These are phyloP conservation scores for Hyposoter dolosus DNA, from an alignment of 2,888 invertebrate genomes.

Conservation along the genomic window DNA sequence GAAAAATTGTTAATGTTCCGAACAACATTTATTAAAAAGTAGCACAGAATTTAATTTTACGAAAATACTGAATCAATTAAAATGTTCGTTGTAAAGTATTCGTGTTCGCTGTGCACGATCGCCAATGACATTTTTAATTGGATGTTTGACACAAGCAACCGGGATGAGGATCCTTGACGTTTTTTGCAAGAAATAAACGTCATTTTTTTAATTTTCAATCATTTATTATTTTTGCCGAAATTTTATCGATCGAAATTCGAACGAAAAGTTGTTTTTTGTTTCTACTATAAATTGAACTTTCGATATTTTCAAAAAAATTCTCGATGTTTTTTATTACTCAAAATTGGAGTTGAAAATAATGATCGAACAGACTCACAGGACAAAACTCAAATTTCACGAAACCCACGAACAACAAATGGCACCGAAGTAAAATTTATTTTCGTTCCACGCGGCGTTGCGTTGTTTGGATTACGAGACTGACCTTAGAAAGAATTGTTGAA, in stretches of 20 bases:
- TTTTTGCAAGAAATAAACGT: neutral
- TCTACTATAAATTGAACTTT: no score
- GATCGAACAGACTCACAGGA: neutral
- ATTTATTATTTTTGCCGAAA: neutral
- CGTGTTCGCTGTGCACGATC: neutral
- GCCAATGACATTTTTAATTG: neutral
- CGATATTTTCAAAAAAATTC: neutral
- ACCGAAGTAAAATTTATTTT: constrained; percentile 23
- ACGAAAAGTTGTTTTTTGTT: neutral
- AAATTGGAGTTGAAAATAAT: neutral
- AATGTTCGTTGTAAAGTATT: neutral
- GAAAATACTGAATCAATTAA: neutral
- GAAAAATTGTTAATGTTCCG: neutral
- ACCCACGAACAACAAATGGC: neutral
- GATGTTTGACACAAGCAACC: neutral
- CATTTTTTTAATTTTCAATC: neutral
- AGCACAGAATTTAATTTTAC: neutral
- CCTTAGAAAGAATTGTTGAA: constrained; percentile 69
- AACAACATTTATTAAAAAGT: neutral
- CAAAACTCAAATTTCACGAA: neutral
- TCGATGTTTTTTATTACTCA: neutral
- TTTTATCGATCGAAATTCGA: neutral
- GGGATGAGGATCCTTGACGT: neutral
- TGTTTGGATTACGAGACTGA: constrained; percentile 70
- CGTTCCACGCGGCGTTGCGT: constrained; percentile 2